Base-by-base conservation (phyloP, 2,797 vertebrate species). In the Argentina silus region DNA sequence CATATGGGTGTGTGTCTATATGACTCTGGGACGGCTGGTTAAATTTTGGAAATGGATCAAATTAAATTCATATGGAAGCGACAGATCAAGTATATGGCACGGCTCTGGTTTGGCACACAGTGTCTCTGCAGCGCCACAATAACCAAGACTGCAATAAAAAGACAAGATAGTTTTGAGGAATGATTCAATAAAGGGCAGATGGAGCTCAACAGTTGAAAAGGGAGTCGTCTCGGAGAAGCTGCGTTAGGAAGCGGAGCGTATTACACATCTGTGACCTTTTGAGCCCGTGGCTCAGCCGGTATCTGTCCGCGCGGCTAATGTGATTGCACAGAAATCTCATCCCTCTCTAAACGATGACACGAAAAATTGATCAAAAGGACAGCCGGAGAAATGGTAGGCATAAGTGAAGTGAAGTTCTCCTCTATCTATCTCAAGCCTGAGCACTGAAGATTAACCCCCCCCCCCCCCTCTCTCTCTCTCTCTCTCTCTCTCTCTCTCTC, bases 111-210 rank as follows among this genome's bases (percentile, higher is more conserved):
- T 36, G 27, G 27, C 27, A 36, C 4, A 36, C 27, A 36, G 27
- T 36, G 4, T 36, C 27, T 36, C 27, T 36, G 27, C 27, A 36
- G 27, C 27, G 4, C 27, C 27, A 36, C 21, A 89, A 83, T 56
- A 70, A 77, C 27, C 27, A 36, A 36, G 27, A 36, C 44, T 47
- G 74, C 78, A 83, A 88, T 89, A 86, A 90, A 83, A 85, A 79
- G 63, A 79, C 10, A 76, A 60, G 81, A 76, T 85, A 81, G 77
- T 83, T 87, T 87, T 87, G 84, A 89, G 80, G 1, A 78, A 88
- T 87, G 84, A 86, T 88, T 91, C 79, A 87, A 86, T 90, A 88
- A 88, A 56, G 73, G 76, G 81, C 74, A 75, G 80, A 57, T 73
- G 69, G 75, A 74, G 77, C 75, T 78, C 75, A 59, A 74, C 78